Evolutionary conservation across 1,140 invertebrate genomes (phyloP), one percentile per base, ranked within the genome.

Genomic region (Pseudobourletiella spinata): DNA sequence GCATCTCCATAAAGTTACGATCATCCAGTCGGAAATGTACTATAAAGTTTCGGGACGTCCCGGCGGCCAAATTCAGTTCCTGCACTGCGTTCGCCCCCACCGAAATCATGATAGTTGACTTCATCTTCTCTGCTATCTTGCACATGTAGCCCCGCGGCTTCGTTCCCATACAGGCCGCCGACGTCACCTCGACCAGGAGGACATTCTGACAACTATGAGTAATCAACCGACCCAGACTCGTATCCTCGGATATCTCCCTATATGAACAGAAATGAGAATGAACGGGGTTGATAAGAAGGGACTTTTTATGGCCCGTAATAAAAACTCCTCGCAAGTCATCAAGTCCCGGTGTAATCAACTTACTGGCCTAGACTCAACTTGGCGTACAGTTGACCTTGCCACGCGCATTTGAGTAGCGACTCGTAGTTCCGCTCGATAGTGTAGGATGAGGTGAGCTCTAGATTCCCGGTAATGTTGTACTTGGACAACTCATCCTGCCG

Each of bases 11-110:
- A 63, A 88, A 86, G 0, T 86, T 83, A 59, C 88, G 77, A 26
- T 88, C 79, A 71, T 89, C 91, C 44, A 91, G 72, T 67, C 91
- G 83, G 72, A 92, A 93, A 71, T 90, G 88, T 44, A 92, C 83
- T 74, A 89, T 80, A 51, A 81, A 67, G n/a, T 65, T 59, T 22
- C 68, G 59, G 39, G 54, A 50, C 15, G 66, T 66, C 18, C 70
- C 72, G 6, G 75, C 77, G 50, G 79, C 77, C 32, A 91, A 75
- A 14, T 78, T 74, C 43, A 87, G 77, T 20, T 80, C 79, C 43
- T 78, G 73, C 0, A 88, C 55, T 18, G 55, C 55, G 20, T 56
- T 48, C 20, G 26, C 42, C 85, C 67, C 54, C 4, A 63, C 32
- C 1, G 43, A 30, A 14, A 63, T 42, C 1, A 63, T 51, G 15